phyloP scores from a whole-genome alignment of 2,113 vertebrate species.

The Zingel zingel region DNA sequence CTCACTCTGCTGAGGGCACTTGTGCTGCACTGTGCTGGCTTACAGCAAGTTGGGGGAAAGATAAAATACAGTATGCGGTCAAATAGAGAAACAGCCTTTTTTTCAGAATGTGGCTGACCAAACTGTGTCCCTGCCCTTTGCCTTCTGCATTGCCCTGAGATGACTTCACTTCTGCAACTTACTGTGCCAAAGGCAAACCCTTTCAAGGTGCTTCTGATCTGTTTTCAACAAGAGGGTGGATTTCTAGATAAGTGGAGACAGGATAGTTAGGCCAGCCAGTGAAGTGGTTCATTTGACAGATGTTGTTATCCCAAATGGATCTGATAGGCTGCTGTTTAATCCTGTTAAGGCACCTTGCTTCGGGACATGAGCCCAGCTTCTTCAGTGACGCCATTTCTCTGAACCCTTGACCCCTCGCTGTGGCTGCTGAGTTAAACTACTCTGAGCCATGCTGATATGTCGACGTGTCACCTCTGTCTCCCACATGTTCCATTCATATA shows the following conservation, averaged over 20 bases:
- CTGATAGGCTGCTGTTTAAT: slow-evolving; percentile 78
- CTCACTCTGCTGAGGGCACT: slow-evolving; percentile 43
- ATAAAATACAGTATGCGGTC: slow-evolving; percentile 11
- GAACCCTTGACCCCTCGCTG: slow-evolving; percentile 65
- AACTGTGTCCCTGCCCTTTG: slow-evolving; percentile 63
- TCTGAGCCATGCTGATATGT: not conserved
- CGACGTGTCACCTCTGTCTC: not conserved
- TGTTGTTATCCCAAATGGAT: slow-evolving; percentile 78
- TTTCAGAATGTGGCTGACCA: slow-evolving; percentile 25
- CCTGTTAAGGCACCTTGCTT: slow-evolving; percentile 78
- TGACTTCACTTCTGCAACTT: slow-evolving; percentile 40
- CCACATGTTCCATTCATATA: slow-evolving; percentile 9
- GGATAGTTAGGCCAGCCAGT: slow-evolving; percentile 51
- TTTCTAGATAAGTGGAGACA: slow-evolving; percentile 70
- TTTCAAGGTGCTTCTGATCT: slow-evolving; percentile 71
- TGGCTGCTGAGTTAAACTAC: slow-evolving; percentile 8
- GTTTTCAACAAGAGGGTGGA: slow-evolving; percentile 64
- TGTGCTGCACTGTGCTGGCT: not conserved
- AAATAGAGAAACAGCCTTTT: not conserved
- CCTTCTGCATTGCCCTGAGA: slow-evolving; percentile 44
- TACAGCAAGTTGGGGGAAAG: slow-evolving; percentile 37
- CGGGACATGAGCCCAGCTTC: slow-evolving; percentile 65
- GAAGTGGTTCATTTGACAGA: slow-evolving; percentile 79
- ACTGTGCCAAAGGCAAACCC: slow-evolving; percentile 69
- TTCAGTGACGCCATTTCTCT: slow-evolving; percentile 59